Base-by-base conservation (phyloP, 2,797 vertebrate species). In the Mormyrops boulengeri region DNA sequence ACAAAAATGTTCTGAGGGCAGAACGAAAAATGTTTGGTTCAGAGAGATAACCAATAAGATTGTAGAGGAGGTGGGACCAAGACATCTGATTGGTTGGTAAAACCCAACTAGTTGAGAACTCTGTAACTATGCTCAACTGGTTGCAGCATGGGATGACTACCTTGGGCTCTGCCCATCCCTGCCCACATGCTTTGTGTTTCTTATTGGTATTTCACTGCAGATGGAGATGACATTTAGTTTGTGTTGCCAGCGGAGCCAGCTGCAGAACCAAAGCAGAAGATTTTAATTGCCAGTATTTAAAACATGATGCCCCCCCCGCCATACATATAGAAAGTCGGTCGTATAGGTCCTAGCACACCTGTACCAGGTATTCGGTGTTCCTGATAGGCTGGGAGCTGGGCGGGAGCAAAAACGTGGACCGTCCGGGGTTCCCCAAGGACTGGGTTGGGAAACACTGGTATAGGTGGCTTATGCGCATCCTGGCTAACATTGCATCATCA, bases 221-320 rank as follows among this genome's bases (percentile, higher is more conserved):
- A 55, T 52, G 85, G 87, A 90, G 87, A 91, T 91, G 87, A 50
- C 89, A 90, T 90, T 92, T 91, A 91, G 90, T 91, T 93, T 90
- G 85, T 94, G 92, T 92, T 91, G 92, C 92, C 89, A 7, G 19
- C 1, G 88, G 88, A 92, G 88, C 91, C 91, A 91, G 92, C 92
- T 87, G 2, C 89, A n/a, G 88, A 91, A 88, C 92, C 60, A 90
- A 90, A 90, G 82, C 30, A 60, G 93, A 89, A 73, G 53, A 90
- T 90, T 93, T 93, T 91, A 91, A 94, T 91, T 92, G 93, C 92
- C 91, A 93, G 93, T 66, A 91, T 94, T 92, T 92, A 91, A 91
- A 90, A 90, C 87, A 92, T 92, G 44, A 91, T 92, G 94, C 8
- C n/a, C 5, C 26, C 90, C 91, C 84, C 88, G 91, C 92, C 90